A percentile compares a stretch with the other conserved stretches of the same genome.
Conservation (phyloP, 2,888 invertebrate species). For the Diabrotica balteata region DNA sequence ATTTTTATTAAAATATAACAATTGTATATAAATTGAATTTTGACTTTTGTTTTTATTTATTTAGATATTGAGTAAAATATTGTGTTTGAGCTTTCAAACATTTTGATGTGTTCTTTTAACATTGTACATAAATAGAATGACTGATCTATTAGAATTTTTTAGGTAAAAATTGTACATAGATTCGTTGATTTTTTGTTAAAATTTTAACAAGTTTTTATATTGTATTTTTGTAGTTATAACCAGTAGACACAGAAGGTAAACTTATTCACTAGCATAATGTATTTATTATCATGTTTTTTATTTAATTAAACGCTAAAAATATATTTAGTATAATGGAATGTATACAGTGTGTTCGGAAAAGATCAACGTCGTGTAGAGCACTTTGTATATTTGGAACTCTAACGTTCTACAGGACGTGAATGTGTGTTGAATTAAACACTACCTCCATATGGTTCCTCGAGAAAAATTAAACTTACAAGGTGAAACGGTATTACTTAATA, state of each 20-base stretch:
- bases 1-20: no score
- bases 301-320: neutral
- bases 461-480: slow-evolving; percentile 3
- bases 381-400: neutral
- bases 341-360: no score
- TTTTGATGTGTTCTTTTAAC: neutral
- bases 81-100: no score
- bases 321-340: neutral
- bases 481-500: slow-evolving; percentile 3
- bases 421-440: slow-evolving; percentile 7
- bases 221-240: slow-evolving; percentile 17
- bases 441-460: slow-evolving; percentile 22
- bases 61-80: neutral
- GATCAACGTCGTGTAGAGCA: no score
- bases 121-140: neutral
- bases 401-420: slow-evolving; percentile 4
- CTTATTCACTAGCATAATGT: slow-evolving; percentile 16
- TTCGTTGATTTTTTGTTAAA: slow-evolving; percentile 26
- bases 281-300: slow-evolving; percentile 11
- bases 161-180: neutral
- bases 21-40: neutral
- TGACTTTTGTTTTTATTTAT: neutral
- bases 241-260: slow-evolving; percentile 1
- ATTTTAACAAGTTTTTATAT: slow-evolving; percentile 24
- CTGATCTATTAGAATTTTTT: slow-evolving; percentile 3